A percentile compares a stretch with the other conserved stretches of the same genome.
phyloP scores from a whole-genome alignment of 2,888 invertebrate species.

The Horisme vitalbata region DNA sequence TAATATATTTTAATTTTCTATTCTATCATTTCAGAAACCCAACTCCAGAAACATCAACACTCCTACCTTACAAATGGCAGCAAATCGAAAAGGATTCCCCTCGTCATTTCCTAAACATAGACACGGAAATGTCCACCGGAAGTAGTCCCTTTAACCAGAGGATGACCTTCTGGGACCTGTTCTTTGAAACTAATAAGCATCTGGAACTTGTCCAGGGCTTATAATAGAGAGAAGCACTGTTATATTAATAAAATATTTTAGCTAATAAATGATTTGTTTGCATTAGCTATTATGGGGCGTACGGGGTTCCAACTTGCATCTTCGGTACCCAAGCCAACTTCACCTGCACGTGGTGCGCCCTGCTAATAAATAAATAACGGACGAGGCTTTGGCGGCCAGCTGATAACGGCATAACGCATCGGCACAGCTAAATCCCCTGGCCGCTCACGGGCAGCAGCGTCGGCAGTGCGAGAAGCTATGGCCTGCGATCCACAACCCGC shows the following conservation, averaged over 20 bases:
- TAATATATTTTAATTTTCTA: background rate
- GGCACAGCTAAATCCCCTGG: too few relatives aligned
- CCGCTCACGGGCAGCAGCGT: too few relatives aligned
- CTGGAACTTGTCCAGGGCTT: constrained; percentile 7
- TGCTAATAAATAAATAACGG: too few relatives aligned
- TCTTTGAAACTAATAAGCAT: constrained; percentile 40
- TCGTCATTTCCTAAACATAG: constrained; percentile 44
- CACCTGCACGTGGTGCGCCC: too few relatives aligned
- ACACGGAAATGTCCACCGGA: constrained; percentile 32
- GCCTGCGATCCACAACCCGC: too few relatives aligned
- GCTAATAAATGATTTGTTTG: too few relatives aligned
- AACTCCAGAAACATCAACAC: constrained; percentile 45
- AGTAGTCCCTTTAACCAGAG: constrained; percentile 43
- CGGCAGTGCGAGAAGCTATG: too few relatives aligned
- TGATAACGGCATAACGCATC: too few relatives aligned
- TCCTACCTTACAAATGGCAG: constrained; percentile 53
- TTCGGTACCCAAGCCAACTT: too few relatives aligned
- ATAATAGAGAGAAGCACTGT: background rate
- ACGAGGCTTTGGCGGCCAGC: too few relatives aligned
- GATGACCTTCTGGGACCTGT: constrained; percentile 53
- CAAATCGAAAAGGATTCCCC: constrained; percentile 39
- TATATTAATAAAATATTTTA: background rate
- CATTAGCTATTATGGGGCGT: too few relatives aligned
- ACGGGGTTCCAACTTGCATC: too few relatives aligned
- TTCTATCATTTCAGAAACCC: constrained; percentile 45